Conservation (phyloP, 2,113 vertebrate species). For the Nycticryphes semicollaris region DNA sequence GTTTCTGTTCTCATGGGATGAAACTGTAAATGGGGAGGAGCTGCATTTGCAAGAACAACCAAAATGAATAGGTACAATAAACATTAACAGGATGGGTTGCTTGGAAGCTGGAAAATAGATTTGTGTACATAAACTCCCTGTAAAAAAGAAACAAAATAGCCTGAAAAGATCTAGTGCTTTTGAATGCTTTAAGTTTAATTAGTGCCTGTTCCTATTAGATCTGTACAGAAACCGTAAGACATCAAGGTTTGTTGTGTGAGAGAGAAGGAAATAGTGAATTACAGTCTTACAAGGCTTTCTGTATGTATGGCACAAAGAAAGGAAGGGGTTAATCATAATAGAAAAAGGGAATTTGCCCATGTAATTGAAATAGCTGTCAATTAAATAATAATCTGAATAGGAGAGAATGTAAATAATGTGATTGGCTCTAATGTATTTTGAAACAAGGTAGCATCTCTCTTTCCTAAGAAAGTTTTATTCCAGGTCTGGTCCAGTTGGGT, state of each 20-base stretch:
- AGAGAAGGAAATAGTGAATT: not conserved
- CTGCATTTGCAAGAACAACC: not conserved
- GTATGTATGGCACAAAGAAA: not conserved
- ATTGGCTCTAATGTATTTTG: not conserved
- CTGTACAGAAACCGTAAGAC: not conserved
- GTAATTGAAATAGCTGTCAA: not conserved
- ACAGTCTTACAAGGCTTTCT: not conserved
- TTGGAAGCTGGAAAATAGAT: not conserved
- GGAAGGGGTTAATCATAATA: not conserved
- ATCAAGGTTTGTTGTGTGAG: not conserved
- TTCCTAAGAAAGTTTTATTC: not conserved
- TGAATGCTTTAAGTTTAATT: not conserved
- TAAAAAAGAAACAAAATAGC: not conserved
- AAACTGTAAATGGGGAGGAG: not conserved
- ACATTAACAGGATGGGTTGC: not conserved
- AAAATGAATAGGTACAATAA: not conserved
- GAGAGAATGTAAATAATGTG: not conserved
- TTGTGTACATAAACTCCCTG: not conserved
- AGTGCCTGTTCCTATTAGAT: not conserved
- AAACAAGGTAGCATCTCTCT: not conserved
- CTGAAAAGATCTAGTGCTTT: not conserved
- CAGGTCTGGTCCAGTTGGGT: not conserved
- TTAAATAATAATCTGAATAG: not conserved
- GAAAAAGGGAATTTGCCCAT: not conserved
- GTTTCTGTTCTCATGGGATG: not conserved